Percentiles rank a stretch among this genome's conserved stretches.
Conservation (phyloP, 2,113 vertebrate genomes). For the Takifugu bimaculatus region DNA sequence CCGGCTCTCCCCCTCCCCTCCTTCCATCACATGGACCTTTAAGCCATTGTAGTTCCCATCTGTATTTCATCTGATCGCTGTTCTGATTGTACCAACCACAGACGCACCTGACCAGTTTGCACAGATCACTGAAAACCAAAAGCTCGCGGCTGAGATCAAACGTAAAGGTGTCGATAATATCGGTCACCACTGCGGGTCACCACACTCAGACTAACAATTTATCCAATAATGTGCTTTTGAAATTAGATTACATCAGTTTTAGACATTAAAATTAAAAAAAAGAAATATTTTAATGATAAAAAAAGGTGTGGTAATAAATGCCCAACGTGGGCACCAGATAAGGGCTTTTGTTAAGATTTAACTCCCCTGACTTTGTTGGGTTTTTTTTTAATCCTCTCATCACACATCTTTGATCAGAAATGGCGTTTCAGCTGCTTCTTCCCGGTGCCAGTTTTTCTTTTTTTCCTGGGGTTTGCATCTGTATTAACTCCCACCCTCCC, state of each 20-base stretch:
- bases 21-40: constrained; percentile 67
- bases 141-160: constrained; percentile 26
- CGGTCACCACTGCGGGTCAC: constrained; percentile 33
- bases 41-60: constrained; percentile 74
- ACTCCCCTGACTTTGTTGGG: constrained; percentile 22
- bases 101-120: constrained; percentile 44
- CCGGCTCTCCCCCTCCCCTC: constrained; percentile 8
- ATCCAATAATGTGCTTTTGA: constrained; percentile 29
- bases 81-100: constrained; percentile 60
- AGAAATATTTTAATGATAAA: constrained; percentile 14
- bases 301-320: constrained; percentile 62
- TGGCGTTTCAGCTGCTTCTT: background rate
- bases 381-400: constrained; percentile 12
- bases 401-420: background rate
- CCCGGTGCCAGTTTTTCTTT: background rate
- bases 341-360: constrained; percentile 68
- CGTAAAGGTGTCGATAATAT: constrained; percentile 53
- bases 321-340: constrained; percentile 65
- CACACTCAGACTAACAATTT: constrained; percentile 51
- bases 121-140: constrained; percentile 43
- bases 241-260: background rate
- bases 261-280: constrained; percentile 11
- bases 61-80: constrained; percentile 56
- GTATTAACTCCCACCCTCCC: constrained; percentile 13
- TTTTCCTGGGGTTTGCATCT: constrained; percentile 23